Base-by-base conservation (phyloP, 2,113 vertebrate species). In the Mirza zaza region DNA sequence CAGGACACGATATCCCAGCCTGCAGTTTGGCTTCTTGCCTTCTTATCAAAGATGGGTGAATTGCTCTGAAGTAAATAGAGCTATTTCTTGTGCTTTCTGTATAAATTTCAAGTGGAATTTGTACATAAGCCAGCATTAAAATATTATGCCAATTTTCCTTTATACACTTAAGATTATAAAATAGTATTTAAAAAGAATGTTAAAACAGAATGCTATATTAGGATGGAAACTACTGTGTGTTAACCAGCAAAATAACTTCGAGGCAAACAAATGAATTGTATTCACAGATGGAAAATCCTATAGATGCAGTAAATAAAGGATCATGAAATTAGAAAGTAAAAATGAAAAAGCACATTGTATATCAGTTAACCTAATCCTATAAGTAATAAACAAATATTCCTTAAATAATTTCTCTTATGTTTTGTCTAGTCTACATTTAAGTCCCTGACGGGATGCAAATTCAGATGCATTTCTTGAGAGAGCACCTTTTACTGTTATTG, bases 291-390 rank as follows among this genome's bases (percentile, higher is more conserved):
- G 2, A 97, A 97, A 96, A 55, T 90, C 55, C 76, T 87, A 59
- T 55, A 92, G 81, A 90, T 81, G 65, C n/a, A 79, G 13, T 90
- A 97, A 81, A 97, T 94, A 97, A 97, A 98, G 36, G 6, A 95
- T 75, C 45, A 91, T 82, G 96, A 96, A 97, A 95, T 34, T 12
- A 65, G 25, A 83, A 93, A 79, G 34, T 67, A 92, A 81, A 76
- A 94, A 93, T 92, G 83, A 94, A 55, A 34, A 85, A n/a, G 4
- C n/a, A 59, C 15, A 93, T 70, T 18, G 14, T 61, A 5, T 88
- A 6, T n/a, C 21, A 87, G 8, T 95, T 87, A 97, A 82, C 34
- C 9, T 77, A 77, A 90, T 45, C 39, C 70, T 81, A 20, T 34
- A 68, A 20, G 23, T 76, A 67, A 88, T 91, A 50, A 73, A 85